Evolutionary conservation across 2,113 vertebrate genomes (phyloP), one percentile per base, ranked within the genome.

Genomic region (Candoia aspera): DNA sequence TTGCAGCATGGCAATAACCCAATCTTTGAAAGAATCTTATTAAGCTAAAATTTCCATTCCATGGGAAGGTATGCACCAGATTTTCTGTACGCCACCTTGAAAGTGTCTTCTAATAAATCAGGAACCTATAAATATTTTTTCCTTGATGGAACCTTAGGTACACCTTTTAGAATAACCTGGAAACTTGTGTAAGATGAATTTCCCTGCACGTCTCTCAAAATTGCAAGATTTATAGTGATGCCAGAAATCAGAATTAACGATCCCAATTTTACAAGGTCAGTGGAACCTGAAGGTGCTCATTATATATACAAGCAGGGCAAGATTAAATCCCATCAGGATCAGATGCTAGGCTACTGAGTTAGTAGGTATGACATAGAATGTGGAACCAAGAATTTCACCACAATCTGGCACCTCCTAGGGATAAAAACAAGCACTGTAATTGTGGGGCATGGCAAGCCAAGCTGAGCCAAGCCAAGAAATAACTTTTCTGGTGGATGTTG

Each of bases 221-320:
- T 68, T 62, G 73, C 26, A 92, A 92, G 86, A 88, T 91, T 19
- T 85, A 93, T 93, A 54, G 86, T 57, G 86, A 64, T 88, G 86
- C 86, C 73, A 88, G 64, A 46, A 88, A 84, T 62, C 68, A 37
- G 55, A 91, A 93, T 68, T 88, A 92, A 92, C 46, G 57, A 92
- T 64, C 58, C 49, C 73, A 84, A 42, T 91, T 53, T 55, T 84
- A 87, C 88, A 79, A 92, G 86, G 84, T 84, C 91, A 62, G 42
- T 57, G 29, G 87, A 53, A 89, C 37, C 59, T 89, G 83, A 12
- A 85, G 73, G 87, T 91, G 59, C 87, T 91, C 62, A 79, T 54
- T 12, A 37, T 62, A 58, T 91, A n/a, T 91, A 91, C 29, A 91
- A 91, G 55, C 46, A 60, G 23, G 62, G 15, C 29, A 46, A 54